Conservation (phyloP, 2,888 invertebrate species). For the Nymphalis polychloros region DNA sequence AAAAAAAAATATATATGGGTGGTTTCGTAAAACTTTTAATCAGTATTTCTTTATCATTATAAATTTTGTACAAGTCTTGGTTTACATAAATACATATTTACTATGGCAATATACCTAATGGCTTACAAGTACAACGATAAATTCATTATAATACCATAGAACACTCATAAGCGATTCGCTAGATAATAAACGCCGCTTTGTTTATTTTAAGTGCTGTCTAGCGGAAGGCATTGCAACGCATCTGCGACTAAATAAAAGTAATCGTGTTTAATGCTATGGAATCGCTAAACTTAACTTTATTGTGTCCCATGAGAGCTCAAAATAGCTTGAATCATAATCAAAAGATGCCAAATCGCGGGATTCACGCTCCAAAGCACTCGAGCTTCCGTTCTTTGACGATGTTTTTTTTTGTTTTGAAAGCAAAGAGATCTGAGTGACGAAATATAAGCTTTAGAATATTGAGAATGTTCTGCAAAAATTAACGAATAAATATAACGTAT, state of each 20-base stretch:
- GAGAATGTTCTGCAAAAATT: no score
- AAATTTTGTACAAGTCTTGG: no score
- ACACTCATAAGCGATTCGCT: no score
- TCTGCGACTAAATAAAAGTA: background rate
- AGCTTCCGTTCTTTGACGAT: constrained; percentile 10
- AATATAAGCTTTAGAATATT: background rate
- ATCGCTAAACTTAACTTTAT: background rate
- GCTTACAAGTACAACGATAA: no score
- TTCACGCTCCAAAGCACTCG: constrained; percentile 8
- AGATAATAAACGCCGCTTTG: background rate
- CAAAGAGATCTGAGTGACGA: background rate
- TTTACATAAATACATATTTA: no score
- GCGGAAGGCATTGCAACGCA: constrained; percentile 4
- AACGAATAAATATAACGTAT: no score
- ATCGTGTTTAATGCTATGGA: background rate
- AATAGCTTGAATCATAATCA: background rate
- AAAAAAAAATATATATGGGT: no score
- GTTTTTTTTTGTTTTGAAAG: constrained; percentile 2
- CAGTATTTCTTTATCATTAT: no score
- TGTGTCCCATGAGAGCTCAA: background rate
- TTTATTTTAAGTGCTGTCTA: background rate
- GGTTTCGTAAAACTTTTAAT: no score
- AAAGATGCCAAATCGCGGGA: constrained; percentile 6
- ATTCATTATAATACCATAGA: no score
- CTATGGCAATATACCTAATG: no score